These are phyloP conservation scores for Danionella cerebrum DNA, from an alignment of 2,113 vertebrate species.

Conservation along the genomic window DNA sequence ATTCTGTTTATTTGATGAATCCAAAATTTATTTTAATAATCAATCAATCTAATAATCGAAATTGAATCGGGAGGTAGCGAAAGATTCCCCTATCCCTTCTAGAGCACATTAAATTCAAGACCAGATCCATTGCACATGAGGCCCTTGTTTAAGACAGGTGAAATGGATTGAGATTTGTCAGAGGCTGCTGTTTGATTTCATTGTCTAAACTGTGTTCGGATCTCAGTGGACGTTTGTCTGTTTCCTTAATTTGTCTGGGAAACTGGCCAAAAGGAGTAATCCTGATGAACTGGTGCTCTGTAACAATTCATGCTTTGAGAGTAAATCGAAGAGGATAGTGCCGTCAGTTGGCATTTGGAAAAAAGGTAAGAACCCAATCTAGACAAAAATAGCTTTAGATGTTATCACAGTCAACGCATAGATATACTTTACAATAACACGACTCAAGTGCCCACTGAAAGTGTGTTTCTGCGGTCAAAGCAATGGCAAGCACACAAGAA, in stretches of 20 bases:
- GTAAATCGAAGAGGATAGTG: constrained; percentile 58
- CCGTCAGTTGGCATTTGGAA: constrained; percentile 48
- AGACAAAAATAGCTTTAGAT: not conserved
- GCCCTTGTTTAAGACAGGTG: not conserved
- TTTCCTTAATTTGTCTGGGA: constrained; percentile 54
- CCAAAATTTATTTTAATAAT: too few relatives aligned
- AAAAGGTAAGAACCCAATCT: constrained; percentile 29
- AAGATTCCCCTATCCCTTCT: too few relatives aligned
- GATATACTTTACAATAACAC: not conserved
- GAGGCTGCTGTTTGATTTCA: constrained; percentile 51
- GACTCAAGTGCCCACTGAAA: not conserved
- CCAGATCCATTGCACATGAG: not conserved
- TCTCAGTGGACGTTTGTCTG: constrained; percentile 37
- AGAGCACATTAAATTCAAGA: too few relatives aligned
- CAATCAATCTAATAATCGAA: too few relatives aligned
- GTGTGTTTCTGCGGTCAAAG: not conserved
- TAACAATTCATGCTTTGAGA: constrained; percentile 44
- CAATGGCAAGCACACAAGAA: not conserved
- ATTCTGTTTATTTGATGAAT: too few relatives aligned
- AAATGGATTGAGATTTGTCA: constrained; percentile 26
- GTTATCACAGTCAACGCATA: not conserved
- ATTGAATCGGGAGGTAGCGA: too few relatives aligned
- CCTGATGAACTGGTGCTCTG: constrained; percentile 26
- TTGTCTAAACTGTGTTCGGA: constrained; percentile 47
- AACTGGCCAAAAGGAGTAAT: constrained; percentile 51